Evolutionary conservation across 2,797 vertebrate species (phyloP).

Genomic region (Geotrypetes seraphini): DNA sequence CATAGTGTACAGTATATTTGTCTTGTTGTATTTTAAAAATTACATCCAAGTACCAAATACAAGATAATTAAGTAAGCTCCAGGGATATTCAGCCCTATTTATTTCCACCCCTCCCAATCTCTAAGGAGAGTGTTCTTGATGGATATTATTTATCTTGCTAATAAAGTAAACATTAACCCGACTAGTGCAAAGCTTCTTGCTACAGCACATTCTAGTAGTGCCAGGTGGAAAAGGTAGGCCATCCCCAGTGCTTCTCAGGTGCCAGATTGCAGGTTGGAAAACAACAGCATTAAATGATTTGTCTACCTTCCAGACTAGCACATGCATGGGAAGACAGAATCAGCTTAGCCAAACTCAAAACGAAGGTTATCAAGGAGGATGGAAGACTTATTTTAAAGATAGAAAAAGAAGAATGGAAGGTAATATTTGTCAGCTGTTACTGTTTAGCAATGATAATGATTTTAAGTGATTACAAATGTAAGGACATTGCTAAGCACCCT

Average conservation of each 20-base stretch:
- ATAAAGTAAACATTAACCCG: background rate
- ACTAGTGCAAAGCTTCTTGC: background rate
- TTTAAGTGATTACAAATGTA: too few relatives aligned
- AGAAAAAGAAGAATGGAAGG: constrained; percentile 95
- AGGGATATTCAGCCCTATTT: too few relatives aligned
- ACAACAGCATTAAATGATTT: too few relatives aligned
- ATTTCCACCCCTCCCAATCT: too few relatives aligned
- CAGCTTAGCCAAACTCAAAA: constrained; percentile 67
- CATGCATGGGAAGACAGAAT: constrained; percentile 80
- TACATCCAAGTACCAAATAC: too few relatives aligned
- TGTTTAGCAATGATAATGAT: too few relatives aligned
- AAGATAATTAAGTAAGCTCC: too few relatives aligned
- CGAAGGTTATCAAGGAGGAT: constrained; percentile 74
- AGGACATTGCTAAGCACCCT: too few relatives aligned
- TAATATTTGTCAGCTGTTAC: too few relatives aligned
- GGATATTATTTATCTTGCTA: constrained; percentile 1
- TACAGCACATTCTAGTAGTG: background rate
- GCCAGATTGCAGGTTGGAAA: constrained; percentile 1
- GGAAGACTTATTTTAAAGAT: constrained; percentile 78
- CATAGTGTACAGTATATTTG: too few relatives aligned
- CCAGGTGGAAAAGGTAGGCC: background rate
- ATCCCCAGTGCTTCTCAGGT: background rate
- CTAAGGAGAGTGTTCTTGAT: too few relatives aligned
- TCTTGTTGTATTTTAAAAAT: too few relatives aligned
- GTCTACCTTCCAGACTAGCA: constrained; percentile 42